Evolutionary conservation across 1,140 invertebrate genomes (phyloP), one percentile per base, ranked within the genome.

Genomic region (Orchesella cincta): DNA sequence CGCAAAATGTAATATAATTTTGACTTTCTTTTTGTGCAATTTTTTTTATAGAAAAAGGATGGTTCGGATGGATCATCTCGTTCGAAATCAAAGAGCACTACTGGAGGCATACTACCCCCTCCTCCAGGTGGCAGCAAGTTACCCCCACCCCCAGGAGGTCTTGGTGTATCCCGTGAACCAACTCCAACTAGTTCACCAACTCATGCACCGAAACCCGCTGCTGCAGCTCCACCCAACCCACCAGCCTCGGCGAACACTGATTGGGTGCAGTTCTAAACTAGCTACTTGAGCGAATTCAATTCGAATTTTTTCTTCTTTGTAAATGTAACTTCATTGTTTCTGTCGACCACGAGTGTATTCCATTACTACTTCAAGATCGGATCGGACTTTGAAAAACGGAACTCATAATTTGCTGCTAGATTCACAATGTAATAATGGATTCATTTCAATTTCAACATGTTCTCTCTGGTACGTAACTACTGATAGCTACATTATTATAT

Each of bases 221-320:
- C 54, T 72, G 35, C 73, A 16, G 46, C 81, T 70, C 83, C 23
- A n/a, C 84, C 54, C 67, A 8, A 8, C 23, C 54, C 54, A 18
- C 62, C 62, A 8, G 33, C 26, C 33, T 67, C 62, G 52, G 23
- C 8, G 5, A 67, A 90, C 84, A 86, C 89, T 46, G 90, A 90
- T 84, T 92, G 91, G 91, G 91, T 92, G 78, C 91, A 92, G 84
- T 92, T 92, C 85, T 92, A 91, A 89, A n/a, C n/a, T n/a, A n/a
- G n/a, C n/a, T n/a, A n/a, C n/a, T n/a, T n/a, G n/a, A n/a, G n/a
- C n/a, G n/a, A n/a, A n/a, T n/a, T n/a, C n/a, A n/a, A n/a, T n/a
- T n/a, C n/a, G n/a, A n/a, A n/a, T n/a, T n/a, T n/a, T n/a, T n/a
- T n/a, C n/a, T n/a, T n/a, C n/a, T n/a, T n/a, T n/a, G n/a, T n/a